Evolutionary conservation across 2,113 vertebrate species (phyloP), one percentile per base, ranked within the genome.

Genomic region (Entosphenus tridentatus): DNA sequence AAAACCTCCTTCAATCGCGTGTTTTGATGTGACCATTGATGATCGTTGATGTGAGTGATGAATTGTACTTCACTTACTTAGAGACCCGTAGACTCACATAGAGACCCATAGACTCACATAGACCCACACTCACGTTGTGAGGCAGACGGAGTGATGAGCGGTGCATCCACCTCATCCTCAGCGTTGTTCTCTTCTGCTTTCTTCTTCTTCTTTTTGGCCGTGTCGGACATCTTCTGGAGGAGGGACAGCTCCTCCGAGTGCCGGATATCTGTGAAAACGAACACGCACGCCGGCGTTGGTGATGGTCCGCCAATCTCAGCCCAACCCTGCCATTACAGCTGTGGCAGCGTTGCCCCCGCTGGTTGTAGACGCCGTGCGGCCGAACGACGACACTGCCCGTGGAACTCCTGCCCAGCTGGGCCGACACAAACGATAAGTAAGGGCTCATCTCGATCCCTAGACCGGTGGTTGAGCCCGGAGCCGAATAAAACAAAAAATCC

Each of bases 181-280:
- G 83, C 79, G 56, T 83, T 83, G 71, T 73, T 78, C 56, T 75
- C 81, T 75, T 91, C 93, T 7, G 88, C 85, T 79, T 85, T 96
- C 74, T 85, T 96, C 77, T 90, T 97, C 77, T 88, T 97, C 80
- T 89, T 98, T 78, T 87, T 95, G n/a, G 78, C 79, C 8, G 69
- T 75, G 59, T 87, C 86, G 72, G 81, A 83, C 10, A 80, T 73
- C 69, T 77, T 86, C 74, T 80, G 92, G 73, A 93, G 75, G 69
- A 96, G 77, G 17, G 93, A 98, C 67, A 98, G 81, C 71, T 98
- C 93, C 79, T 96, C 92, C 70, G 91, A 67, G 75, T 87, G 78
- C 71, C 91, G 86, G 72, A 96, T 89, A 77, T 92, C 93, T 98
- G 68, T 70, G 14, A 56, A 70, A 70, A 56, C 10, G 57, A 10